Conservation (phyloP, 2,113 vertebrate genomes). For the Pelvicachromis taeniatus region DNA sequence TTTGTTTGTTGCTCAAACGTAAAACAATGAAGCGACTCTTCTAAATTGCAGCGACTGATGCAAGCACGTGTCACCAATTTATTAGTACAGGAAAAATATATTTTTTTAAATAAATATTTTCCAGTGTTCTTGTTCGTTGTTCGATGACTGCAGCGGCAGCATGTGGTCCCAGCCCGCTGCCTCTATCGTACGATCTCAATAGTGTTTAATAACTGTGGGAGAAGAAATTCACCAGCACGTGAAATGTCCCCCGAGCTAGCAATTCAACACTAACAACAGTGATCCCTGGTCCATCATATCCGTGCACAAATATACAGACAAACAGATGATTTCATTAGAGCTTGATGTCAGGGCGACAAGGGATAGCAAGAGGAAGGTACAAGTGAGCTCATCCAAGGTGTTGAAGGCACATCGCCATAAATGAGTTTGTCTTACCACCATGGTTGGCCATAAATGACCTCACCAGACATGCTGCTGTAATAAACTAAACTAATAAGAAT, state of each 20-base stretch:
- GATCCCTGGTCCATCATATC: constrained; percentile 74
- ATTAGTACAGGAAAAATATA: background rate
- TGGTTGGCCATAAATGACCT: constrained; percentile 85
- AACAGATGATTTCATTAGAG: constrained; percentile 84
- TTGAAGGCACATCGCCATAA: constrained; percentile 82
- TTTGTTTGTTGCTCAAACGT: background rate
- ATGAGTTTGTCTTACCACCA: constrained; percentile 76
- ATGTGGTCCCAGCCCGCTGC: constrained; percentile 70
- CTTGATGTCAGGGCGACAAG: constrained; percentile 33
- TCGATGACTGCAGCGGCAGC: constrained; percentile 39
- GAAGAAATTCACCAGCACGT: constrained; percentile 55
- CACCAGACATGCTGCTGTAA: constrained; percentile 82
- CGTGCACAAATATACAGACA: constrained; percentile 77
- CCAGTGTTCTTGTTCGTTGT: constrained; percentile 62
- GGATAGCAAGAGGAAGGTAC: constrained; percentile 32
- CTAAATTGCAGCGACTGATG: constrained; percentile 5
- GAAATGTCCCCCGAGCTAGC: constrained; percentile 66
- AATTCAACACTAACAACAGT: constrained; percentile 68
- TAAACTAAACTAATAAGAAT: constrained; percentile 83
- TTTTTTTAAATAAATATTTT: background rate
- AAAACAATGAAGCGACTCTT: background rate
- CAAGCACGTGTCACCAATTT: background rate
- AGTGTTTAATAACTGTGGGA: constrained; percentile 72
- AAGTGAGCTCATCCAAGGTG: constrained; percentile 76
- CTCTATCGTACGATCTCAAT: constrained; percentile 60